A percentile compares a stretch with the other conserved stretches of the same genome.
Evolutionary conservation across 2,113 vertebrate genomes (phyloP).

Genomic region (Hyaena hyaena): DNA sequence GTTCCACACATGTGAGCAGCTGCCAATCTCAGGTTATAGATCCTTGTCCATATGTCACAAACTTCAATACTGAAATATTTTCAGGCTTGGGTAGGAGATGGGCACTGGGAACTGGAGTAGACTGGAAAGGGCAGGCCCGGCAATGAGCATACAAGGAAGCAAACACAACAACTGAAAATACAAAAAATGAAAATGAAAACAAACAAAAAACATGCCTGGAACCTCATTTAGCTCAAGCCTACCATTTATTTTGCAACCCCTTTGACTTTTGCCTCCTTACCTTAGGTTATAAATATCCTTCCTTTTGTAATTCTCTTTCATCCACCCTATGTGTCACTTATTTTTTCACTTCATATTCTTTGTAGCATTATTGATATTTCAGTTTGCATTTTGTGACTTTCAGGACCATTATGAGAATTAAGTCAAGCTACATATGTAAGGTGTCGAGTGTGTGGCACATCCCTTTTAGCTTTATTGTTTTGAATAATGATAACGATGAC

Average conservation of each 20-base stretch:
- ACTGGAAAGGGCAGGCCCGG: not conserved
- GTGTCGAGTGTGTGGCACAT: not conserved
- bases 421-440: not conserved
- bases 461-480: not conserved
- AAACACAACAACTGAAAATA: not conserved
- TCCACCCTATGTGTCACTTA: not conserved
- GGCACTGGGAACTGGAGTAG: not conserved
- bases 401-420: not conserved
- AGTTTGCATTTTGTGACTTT: not conserved
- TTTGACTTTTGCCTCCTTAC: not conserved
- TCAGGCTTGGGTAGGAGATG: not conserved
- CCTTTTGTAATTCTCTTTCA: not conserved
- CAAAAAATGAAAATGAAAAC: not conserved
- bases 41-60: not conserved
- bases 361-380: not conserved
- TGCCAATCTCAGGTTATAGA: not conserved
- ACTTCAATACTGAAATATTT: not conserved
- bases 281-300: not conserved
- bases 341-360: constrained; percentile 20
- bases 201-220: not conserved
- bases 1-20: not conserved
- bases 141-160: not conserved
- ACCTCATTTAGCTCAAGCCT: not conserved
- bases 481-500: not conserved
- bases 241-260: not conserved